These are phyloP conservation scores for Oryzias melastigma DNA, from an alignment of 2,113 vertebrate species.

Conservation along the genomic window DNA sequence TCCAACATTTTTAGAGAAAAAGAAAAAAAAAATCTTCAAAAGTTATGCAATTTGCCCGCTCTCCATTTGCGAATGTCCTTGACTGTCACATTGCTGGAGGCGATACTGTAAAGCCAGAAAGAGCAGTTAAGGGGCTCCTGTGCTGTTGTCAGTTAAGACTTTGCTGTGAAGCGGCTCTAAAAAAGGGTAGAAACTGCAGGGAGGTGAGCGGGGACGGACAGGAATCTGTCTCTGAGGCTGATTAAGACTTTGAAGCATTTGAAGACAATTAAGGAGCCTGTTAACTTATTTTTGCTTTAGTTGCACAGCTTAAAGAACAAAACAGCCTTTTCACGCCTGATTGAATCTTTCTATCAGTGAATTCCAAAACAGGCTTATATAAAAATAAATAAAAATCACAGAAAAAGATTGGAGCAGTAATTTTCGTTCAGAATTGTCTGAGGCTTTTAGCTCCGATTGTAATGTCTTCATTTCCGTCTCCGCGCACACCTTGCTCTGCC, in stretches of 20 bases:
- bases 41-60: conserved; percentile 22
- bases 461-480: conserved; percentile 30
- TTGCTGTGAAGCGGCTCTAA: conserved; percentile 9
- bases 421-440: conserved; percentile 3
- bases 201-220: background rate
- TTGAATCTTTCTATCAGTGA: conserved; percentile 1
- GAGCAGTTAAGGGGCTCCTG: conserved; percentile 15
- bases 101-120: conserved; percentile 28
- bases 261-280: conserved; percentile 15
- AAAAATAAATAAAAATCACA: conserved; percentile 6
- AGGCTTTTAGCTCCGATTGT: conserved; percentile 7
- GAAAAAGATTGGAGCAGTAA: conserved; percentile 1
- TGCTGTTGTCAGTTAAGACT: conserved; percentile 4
- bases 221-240: conserved; percentile 9
- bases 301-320: background rate
- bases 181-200: background rate
- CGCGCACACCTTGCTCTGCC: conserved; percentile 28
- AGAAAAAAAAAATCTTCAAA: conserved; percentile 3
- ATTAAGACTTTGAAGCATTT: conserved; percentile 1
- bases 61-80: conserved; percentile 45
- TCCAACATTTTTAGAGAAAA: conserved; percentile 28
- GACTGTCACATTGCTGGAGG: conserved; percentile 47
- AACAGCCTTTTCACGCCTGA: background rate
- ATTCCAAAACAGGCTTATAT: background rate
- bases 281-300: conserved; percentile 17